Percentiles rank a stretch among this genome's conserved stretches.
These are phyloP conservation scores for Echinarachnius parma DNA, from an alignment of 53 echinoderm and acorn worm species.

Conservation along the genomic window DNA sequence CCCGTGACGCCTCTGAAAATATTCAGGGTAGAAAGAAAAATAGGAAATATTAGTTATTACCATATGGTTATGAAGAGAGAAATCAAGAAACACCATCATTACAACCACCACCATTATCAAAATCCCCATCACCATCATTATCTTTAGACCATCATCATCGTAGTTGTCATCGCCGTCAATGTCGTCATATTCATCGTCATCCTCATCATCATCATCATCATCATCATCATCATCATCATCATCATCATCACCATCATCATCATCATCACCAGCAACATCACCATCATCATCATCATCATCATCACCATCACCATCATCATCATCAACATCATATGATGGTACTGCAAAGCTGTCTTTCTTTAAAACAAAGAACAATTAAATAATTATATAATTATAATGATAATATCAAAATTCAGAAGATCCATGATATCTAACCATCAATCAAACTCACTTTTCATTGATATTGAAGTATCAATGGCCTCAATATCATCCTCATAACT, in stretches of 20 bases:
- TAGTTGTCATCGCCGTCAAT: too few relatives aligned
- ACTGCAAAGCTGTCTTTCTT: not conserved
- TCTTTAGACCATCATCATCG: too few relatives aligned
- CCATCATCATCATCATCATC: not conserved
- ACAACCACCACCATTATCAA: not conserved
- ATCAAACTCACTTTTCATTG: slow-evolving; percentile 27
- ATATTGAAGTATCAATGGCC: slow-evolving; percentile 21
- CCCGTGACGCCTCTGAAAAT: slow-evolving; percentile 87
- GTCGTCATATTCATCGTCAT: too few relatives aligned
- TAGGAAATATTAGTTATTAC: not conserved
- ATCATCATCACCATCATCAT: not conserved
- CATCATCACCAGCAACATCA: not conserved
- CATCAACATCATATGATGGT: not conserved
- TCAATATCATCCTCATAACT: slow-evolving; percentile 39
- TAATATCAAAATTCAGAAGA: too few relatives aligned
- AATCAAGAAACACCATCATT: not conserved
- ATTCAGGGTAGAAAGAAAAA: not conserved
- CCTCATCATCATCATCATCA: too few relatives aligned
- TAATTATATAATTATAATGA: too few relatives aligned
- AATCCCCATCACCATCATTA: too few relatives aligned
- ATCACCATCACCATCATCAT: not conserved
- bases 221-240: not conserved
- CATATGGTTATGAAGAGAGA: not conserved
- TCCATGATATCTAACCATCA: too few relatives aligned
- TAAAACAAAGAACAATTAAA: not conserved